A percentile compares a stretch with the other conserved stretches of the same genome.
Conservation (phyloP, 37 sponge, comb jelly and placozoan genomes). For the Mnemiopsis leidyi region DNA sequence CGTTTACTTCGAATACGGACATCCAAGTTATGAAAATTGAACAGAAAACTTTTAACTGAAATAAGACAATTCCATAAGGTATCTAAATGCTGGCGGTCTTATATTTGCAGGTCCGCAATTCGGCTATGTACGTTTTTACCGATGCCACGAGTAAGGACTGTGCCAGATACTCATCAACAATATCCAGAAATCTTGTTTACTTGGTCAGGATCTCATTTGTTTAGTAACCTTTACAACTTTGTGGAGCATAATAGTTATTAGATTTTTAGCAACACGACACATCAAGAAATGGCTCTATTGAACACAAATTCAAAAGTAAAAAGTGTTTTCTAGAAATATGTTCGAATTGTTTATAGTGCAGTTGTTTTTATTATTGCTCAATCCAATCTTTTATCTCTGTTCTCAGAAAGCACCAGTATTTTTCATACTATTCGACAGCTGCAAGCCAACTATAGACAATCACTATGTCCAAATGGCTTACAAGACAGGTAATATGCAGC, state of each 20-base stretch:
- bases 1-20: too few relatives aligned
- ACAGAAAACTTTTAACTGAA: too few relatives aligned
- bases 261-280: not conserved
- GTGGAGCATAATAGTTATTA: not conserved
- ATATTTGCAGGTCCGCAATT: slow-evolving; percentile 27
- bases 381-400: too few relatives aligned
- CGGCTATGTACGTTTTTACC: slow-evolving; percentile 30
- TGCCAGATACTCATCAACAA: not conserved
- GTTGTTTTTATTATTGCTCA: too few relatives aligned
- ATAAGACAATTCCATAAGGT: too few relatives aligned
- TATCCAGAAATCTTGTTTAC: not conserved
- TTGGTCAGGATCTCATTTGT: not conserved
- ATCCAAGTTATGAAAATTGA: too few relatives aligned
- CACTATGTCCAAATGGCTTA: not conserved
- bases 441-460: not conserved
- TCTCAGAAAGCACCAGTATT: slow-evolving; percentile 27
- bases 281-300: not conserved
- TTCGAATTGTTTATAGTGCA: too few relatives aligned
- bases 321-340: too few relatives aligned
- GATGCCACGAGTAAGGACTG: slow-evolving; percentile 54
- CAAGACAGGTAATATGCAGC: not conserved
- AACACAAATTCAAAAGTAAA: not conserved
- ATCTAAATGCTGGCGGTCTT: too few relatives aligned
- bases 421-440: slow-evolving; percentile 32
- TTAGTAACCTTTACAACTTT: not conserved